A percentile compares a stretch with the other conserved stretches of the same genome.
These are phyloP conservation scores for Thera obeliscata DNA, from an alignment of 2,888 invertebrate genomes.

Conservation along the genomic window DNA sequence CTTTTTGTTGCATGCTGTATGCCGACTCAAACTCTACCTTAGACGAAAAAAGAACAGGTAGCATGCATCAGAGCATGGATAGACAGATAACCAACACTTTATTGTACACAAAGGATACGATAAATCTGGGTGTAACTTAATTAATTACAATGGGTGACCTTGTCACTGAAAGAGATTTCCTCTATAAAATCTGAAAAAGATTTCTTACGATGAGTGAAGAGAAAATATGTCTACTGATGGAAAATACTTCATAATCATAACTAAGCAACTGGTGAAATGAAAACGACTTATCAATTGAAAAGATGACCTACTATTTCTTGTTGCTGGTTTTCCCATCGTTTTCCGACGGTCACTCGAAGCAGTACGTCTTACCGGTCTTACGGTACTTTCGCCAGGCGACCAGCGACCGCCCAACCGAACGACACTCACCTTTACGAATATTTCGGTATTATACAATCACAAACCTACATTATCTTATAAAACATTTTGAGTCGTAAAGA, in stretches of 20 bases:
- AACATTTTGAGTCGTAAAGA: background rate
- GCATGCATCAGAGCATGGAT: background rate
- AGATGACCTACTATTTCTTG: slow-evolving; percentile 22
- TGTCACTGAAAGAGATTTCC: too few species aligned
- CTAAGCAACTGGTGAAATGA: background rate
- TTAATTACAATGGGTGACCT: too few species aligned
- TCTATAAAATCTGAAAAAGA: too few species aligned
- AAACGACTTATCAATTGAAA: slow-evolving; percentile 15
- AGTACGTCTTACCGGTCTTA: slow-evolving; percentile 61
- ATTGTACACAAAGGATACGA: too few species aligned
- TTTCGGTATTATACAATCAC: background rate
- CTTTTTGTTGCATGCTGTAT: slow-evolving; percentile 31
- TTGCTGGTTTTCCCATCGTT: slow-evolving; percentile 33
- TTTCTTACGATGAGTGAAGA: background rate
- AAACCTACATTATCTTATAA: background rate
- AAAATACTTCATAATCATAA: background rate
- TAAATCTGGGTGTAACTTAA: too few species aligned
- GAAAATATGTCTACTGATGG: background rate
- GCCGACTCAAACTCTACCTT: slow-evolving; percentile 18
- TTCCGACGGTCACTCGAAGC: slow-evolving; percentile 39
- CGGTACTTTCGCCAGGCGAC: slow-evolving; percentile 69
- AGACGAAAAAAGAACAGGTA: slow-evolving; percentile 25
- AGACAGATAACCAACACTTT: background rate
- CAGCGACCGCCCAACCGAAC: slow-evolving; percentile 40
- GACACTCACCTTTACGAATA: slow-evolving; percentile 35